Conservation (phyloP, 2,113 vertebrate genomes). For the Amphiprion ocellaris region DNA sequence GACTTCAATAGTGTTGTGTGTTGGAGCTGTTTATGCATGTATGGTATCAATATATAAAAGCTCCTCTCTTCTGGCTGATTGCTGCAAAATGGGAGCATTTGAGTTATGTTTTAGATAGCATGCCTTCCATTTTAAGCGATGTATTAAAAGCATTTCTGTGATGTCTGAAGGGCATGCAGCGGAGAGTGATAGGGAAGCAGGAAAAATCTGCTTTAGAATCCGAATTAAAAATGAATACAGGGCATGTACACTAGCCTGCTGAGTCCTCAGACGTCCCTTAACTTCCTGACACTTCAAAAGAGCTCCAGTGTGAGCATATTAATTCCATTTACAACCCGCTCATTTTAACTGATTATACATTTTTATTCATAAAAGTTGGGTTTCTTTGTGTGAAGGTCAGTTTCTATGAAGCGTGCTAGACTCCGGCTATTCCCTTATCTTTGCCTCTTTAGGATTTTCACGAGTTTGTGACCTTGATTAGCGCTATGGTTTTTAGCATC, state of each 20-base stretch:
- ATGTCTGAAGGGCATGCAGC: constrained; percentile 46
- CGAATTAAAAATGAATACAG: constrained; percentile 42
- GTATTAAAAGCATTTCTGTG: constrained; percentile 23
- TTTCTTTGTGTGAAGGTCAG: constrained; percentile 40
- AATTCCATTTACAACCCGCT: constrained; percentile 21
- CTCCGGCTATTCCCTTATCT: background rate
- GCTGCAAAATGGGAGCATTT: constrained; percentile 21
- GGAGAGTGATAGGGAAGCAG: background rate
- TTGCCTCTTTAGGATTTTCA: constrained; percentile 18
- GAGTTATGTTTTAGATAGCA: constrained; percentile 8
- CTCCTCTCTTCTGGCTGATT: constrained; percentile 1
- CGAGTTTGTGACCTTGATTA: constrained; percentile 43
- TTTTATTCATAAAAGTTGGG: constrained; percentile 28
- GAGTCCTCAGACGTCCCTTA: constrained; percentile 34
- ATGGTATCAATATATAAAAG: background rate
- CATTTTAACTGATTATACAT: constrained; percentile 20
- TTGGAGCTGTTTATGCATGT: constrained; percentile 1
- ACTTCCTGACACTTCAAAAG: constrained; percentile 18
- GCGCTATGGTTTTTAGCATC: constrained; percentile 27
- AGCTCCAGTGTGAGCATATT: constrained; percentile 1
- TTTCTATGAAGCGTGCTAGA: constrained; percentile 14
- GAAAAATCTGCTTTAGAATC: constrained; percentile 1
- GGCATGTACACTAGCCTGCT: constrained; percentile 5
- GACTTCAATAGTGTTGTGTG: background rate
- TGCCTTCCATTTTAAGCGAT: constrained; percentile 11